Base-by-base conservation (phyloP, 2,888 invertebrate genomes). In the Morpho achilles region DNA sequence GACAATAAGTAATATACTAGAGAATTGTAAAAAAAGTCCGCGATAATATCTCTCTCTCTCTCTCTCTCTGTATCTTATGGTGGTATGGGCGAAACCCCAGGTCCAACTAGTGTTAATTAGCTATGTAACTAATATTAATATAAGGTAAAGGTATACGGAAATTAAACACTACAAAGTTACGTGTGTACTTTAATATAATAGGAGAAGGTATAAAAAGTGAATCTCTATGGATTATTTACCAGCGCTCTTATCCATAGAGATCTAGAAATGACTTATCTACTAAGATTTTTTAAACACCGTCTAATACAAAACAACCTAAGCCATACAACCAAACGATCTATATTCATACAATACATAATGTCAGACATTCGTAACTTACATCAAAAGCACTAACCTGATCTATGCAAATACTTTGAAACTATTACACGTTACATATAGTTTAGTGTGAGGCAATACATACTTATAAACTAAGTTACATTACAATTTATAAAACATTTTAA, bases 321-420 rank as follows among this genome's bases (percentile, higher is more conserved):
- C 59, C 67, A 62, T 65, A 58, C 63, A 63, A 66, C 58, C 32
- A 32, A 32, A 32, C 32, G 3, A 32, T 32, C 32, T 32, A 32
- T 32, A 32, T 32, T 32, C 32, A 32, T 32, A 81, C 76, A 50
- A 39, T 32, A 52, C 49, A 50, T 77, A 76, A 85, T 85, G 83
- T 85, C 71, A 73, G 44, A 84, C 84, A 84, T 84, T 66, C 69
- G 72, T 83, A 86, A 86, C 84, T 43, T 55, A 46, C 43, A 41
- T 62, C 66, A 54, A 70, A 77, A 76, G 74, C 72, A 69, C 66
- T 68, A 70, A 73, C 70, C 69, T 56, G 16, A 50, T 42, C 32
- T 45, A 63, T 49, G 54, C 43, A 50, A 43, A 54, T 60, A 46
- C 41, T 50, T 47, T 43, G 54, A 62, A 50, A 48, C 42, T 40